Base-by-base conservation (phyloP, 2,113 vertebrate species). In the Entomyzon cyanotis region DNA sequence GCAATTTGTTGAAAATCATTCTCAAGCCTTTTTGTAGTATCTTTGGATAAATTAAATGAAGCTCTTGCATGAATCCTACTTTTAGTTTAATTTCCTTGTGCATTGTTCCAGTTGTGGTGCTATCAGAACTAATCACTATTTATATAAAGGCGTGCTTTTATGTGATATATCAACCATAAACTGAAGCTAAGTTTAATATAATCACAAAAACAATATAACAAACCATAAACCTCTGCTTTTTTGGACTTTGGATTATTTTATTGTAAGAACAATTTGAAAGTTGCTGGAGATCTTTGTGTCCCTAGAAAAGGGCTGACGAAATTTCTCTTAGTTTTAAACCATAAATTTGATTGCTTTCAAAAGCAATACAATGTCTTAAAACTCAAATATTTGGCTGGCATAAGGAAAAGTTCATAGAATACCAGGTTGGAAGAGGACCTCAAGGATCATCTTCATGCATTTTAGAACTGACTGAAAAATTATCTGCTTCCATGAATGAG, bases 231-330 rank as follows among this genome's bases (percentile, higher is more conserved):
- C 63, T 56, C 28, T 82, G 42, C 24, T 50, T 75, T 91, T 93
- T 84, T 84, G 39, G 90, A 92, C 41, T 95, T 93, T 86, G 76
- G 39, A 76, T 87, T 86, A 42, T 59, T 68, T 87, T 68, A 35
- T 53, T 62, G 60, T 77, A 89, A 76, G 50, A 90, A 35, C 42
- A 46, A n/a, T 88, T 76, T 79, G 56, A 53, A 95, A 76, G 49
- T 63, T 82, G 28, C 44, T 33, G 64, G 42, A 60, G 42, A 65
- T 53, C 28, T 86, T 84, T 64, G 84, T 1, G 1, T 74, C 41
- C 75, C 46, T 78, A 31, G 25, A 82, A 79, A 24, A 88, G 37
- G n/a, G 10, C 16, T 76, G 20, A 65, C 65, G 20, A 81, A 62
- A 69, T 70, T 62, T 62, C 17, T 60, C 37, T 53, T 76, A 1